A percentile compares a stretch with the other conserved stretches of the same genome.
These are phyloP conservation scores for Pseudochirops cupreus DNA, from an alignment of 2,797 vertebrate species.

Conservation along the genomic window DNA sequence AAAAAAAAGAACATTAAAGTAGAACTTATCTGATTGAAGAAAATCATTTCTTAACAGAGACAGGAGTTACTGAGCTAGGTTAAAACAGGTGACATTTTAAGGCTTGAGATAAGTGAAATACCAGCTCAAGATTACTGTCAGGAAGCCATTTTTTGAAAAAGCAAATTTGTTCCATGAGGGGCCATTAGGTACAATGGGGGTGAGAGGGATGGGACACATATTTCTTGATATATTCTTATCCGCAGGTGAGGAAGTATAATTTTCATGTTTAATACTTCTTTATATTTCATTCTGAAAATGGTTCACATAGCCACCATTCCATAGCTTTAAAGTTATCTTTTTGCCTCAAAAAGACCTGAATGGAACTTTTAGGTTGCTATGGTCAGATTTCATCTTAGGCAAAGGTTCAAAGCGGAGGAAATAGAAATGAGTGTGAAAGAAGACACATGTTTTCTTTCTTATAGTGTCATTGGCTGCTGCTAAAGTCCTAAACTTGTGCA, in stretches of 20 bases:
- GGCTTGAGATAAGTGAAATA: conserved; percentile 69
- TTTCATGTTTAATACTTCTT: conserved; percentile 59
- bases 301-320: conserved; percentile 46
- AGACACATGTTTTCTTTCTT: neutral
- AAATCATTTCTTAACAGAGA: conserved; percentile 56
- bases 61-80: conserved; percentile 27
- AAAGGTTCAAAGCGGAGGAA: conserved; percentile 9
- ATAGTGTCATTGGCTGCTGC: neutral
- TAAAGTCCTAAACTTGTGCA: neutral
- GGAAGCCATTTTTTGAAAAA: conserved; percentile 65
- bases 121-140: conserved; percentile 65
- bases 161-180: conserved; percentile 43
- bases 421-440: neutral
- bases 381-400: conserved; percentile 34
- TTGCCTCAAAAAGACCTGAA: conserved; percentile 34
- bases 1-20: conserved; percentile 6
- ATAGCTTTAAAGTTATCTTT: conserved; percentile 65
- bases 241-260: conserved; percentile 61
- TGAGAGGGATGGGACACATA: neutral
- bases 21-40: conserved; percentile 47
- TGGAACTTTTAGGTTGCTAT: conserved; percentile 58
- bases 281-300: conserved; percentile 59
- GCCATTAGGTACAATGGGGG: conserved; percentile 44
- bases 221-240: conserved; percentile 60
- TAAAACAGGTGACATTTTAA: conserved; percentile 73